Conservation (phyloP, 2,797 vertebrate species). For the Coccyzus lansbergi region DNA sequence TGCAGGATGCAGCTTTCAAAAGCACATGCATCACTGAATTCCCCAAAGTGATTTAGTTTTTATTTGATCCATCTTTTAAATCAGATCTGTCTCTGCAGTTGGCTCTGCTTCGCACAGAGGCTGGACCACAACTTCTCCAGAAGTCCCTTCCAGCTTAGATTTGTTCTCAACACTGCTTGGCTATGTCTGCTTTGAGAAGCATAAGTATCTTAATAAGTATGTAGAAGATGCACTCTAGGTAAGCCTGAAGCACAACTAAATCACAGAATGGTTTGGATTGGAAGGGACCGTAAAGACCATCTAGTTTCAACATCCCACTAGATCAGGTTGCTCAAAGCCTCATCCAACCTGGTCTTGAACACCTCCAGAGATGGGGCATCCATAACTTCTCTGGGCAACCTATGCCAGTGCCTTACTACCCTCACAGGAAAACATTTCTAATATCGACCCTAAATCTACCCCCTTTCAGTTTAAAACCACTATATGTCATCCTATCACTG, state of each 20-base stretch:
- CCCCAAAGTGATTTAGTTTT: background rate
- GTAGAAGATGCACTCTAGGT: accelerated
- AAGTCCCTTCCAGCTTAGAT: background rate
- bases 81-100: background rate
- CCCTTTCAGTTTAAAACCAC: no score
- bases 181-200: background rate
- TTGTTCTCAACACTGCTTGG: background rate
- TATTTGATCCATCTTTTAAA: background rate
- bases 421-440: no score
- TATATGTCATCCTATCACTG: no score
- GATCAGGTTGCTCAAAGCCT: no score
- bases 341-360: no score
- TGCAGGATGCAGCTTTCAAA: background rate
- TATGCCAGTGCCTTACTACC: no score
- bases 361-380: no score
- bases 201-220: background rate
- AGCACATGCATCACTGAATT: background rate
- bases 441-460: no score
- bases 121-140: background rate
- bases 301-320: no score
- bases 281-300: no score
- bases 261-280: no score
- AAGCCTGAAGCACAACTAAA: background rate
- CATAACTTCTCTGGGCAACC: no score
- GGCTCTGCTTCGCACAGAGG: background rate